Evolutionary conservation across 2,797 vertebrate genomes (phyloP), one percentile per base, ranked within the genome.

Genomic region (Pterois miles): DNA sequence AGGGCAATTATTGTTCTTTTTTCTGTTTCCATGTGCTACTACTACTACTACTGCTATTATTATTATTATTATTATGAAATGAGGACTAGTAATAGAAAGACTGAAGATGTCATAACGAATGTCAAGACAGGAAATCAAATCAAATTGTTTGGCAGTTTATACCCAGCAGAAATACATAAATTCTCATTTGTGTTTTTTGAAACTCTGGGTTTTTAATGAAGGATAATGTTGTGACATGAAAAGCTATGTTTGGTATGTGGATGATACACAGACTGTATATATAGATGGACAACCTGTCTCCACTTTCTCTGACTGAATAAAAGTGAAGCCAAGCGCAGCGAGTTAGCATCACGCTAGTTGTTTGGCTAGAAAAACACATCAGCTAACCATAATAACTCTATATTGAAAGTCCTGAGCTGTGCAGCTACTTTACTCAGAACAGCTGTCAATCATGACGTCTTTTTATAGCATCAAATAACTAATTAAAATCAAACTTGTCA

Each of bases 171-270:
- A 84, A 78, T 12, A 16, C 75, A 53, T 34, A 75, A 76, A 63
- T 73, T 66, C 36, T 80, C 33, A 79, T 81, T 85, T 82, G 64
- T 88, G 67, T 84, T 85, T 60, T 75, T 62, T 34, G 64, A 67
- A 78, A 65, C 74, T 78, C 59, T 82, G 58, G 33, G 48, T 81
- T 84, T 71, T 78, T 71, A 88, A 88, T 89, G 83, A 90, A 89
- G 88, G 78, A 36, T 73, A 33, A 74, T 86, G 59, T 77, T 48
- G 74, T 86, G 68, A 83, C 54, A 85, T 81, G 65, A 79, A 81
- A 63, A 64, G 65, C 29, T 81, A 53, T 73, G 27, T 78, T 87
- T 75, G 70, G 52, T 80, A 22, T 73, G 67, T 75, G 77, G 62
- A 60, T 56, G 68, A 43, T 43, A 43, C 40, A 18, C 18, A 20